Base-by-base conservation (phyloP, 2,113 vertebrate genomes). In the Ailurus styani region DNA sequence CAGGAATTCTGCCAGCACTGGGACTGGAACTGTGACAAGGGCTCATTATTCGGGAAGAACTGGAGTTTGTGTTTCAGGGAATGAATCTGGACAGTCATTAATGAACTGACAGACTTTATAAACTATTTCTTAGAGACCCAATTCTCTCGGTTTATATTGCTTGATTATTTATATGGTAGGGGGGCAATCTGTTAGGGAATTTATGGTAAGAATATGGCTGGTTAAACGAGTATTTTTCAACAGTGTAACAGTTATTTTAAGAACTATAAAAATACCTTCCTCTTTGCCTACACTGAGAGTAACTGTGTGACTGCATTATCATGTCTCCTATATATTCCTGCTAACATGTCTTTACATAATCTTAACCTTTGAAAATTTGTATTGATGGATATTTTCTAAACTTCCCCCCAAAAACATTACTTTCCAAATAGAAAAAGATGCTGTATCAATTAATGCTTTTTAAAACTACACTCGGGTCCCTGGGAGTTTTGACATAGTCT, bases 81-180 rank as follows among this genome's bases (percentile, higher is more conserved):
- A 97, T 98, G 98, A 96, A 96, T 97, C 94, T 97, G 92, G 95
- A 98, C 96, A 98, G 96, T 98, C 97, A 97, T 95, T 98, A 96
- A 97, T 92, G 94, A 98, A 88, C 97, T 92, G 97, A 98, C 97
- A 97, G 97, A 90, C 96, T 96, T 97, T 96, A 97, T 96, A 96
- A 97, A 98, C 92, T 97, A 87, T 96, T 94, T 96, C 97, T 98
- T 82, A 97, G 87, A 97, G 87, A 90, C 95, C 87, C 81, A 92
- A 87, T 95, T 96, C 97, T 95, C 95, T 95, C 75, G 23, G 64
- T 90, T 96, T 97, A 97, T 95, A 92, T 12, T 87, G 90, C 87
- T 82, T 75, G 83, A 82, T 97, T 92, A 96, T 97, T 97, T 97
- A 95, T 91, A 85, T 34, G 64, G 75, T 72, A 27, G 93, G 60